Percentiles rank a stretch among this genome's conserved stretches.
phyloP scores from a whole-genome alignment of 2,113 vertebrate genomes.

The Trochalopteron elliotii region DNA sequence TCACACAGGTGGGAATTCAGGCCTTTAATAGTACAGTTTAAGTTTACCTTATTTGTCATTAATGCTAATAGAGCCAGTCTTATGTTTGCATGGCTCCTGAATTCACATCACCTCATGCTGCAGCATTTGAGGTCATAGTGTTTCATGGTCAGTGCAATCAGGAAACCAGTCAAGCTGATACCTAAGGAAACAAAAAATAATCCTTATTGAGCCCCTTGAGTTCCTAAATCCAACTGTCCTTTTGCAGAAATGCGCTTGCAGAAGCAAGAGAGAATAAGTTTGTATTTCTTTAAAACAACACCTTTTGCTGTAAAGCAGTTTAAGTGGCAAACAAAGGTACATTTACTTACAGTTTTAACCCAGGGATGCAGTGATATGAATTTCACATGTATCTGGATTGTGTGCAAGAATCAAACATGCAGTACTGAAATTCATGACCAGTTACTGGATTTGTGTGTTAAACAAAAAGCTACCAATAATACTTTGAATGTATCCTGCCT shows the following conservation, averaged over 20 bases:
- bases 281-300: neutral
- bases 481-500: neutral
- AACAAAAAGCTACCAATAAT: neutral
- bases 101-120: neutral
- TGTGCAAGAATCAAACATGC: neutral
- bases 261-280: neutral
- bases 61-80: neutral
- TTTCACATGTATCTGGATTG: neutral
- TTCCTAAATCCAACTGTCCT: neutral
- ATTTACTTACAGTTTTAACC: constrained; percentile 5
- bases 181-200: neutral
- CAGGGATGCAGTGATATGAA: neutral
- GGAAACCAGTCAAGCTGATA: neutral
- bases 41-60: neutral
- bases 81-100: neutral
- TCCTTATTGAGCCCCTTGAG: neutral
- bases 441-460: neutral
- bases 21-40: neutral
- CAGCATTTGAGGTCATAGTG: neutral
- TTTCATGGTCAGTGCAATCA: neutral
- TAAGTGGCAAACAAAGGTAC: neutral
- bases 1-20: neutral
- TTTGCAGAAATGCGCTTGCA: neutral
- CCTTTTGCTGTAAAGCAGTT: neutral
- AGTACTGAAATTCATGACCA: neutral